Percentiles rank a stretch among this genome's conserved stretches.
Evolutionary conservation across 2,797 vertebrate species (phyloP).

Genomic region (Dicrostonyx torquatus): DNA sequence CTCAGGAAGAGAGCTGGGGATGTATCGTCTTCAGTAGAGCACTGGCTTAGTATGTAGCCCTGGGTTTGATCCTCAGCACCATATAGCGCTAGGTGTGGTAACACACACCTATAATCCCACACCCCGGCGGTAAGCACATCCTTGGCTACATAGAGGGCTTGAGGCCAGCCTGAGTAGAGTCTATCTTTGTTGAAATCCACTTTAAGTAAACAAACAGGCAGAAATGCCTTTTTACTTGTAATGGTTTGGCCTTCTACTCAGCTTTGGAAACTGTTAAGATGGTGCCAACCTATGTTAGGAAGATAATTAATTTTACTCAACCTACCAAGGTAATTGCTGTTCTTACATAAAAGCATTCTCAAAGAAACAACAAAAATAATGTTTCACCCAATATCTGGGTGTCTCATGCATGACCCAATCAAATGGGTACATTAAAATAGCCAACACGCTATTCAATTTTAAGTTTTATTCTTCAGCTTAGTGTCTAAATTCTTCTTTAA

Average conservation of each 20-base stretch:
- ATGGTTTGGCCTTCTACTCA: background rate
- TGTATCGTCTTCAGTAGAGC: background rate
- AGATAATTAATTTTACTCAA: background rate
- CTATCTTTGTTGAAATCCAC: background rate
- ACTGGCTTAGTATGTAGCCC: background rate
- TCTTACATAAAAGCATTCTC: background rate
- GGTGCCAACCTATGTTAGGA: background rate
- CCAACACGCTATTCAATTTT: background rate
- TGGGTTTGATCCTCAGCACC: background rate
- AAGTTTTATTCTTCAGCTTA: conserved; percentile 25
- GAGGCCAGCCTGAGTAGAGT: background rate
- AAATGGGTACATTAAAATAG: background rate
- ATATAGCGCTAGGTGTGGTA: background rate
- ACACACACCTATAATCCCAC: background rate
- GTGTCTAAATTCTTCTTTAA: conserved; percentile 16
- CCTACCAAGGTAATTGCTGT: background rate
- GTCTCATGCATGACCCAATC: background rate
- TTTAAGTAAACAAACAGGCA: background rate
- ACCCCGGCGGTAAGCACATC: background rate
- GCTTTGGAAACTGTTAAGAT: background rate
- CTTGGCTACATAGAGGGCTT: background rate
- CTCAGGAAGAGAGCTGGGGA: background rate
- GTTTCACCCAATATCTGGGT: background rate
- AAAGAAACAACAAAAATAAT: background rate
- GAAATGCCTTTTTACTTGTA: background rate